Base-by-base conservation (phyloP, 1,140 invertebrate genomes). In the Euwallacea similis region DNA sequence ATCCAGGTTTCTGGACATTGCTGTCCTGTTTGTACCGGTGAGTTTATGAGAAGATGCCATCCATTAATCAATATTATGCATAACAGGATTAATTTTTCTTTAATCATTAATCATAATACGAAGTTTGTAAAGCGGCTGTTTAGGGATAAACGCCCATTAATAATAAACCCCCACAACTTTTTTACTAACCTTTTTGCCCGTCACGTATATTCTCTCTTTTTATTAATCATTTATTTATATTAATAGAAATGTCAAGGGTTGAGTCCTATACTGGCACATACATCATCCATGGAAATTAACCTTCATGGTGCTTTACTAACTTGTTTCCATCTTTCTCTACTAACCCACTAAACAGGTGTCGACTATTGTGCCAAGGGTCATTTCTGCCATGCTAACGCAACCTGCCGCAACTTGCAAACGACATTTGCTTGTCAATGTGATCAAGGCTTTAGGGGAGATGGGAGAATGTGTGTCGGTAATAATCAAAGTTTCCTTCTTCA, bases 21-120 rank as follows among this genome's bases (percentile, higher is more conserved):
- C 82, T 97, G 94, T 84, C 93, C 93, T 82, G 93, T 94, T 79
- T 97, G 94, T 83, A 90, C 89, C 85, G 93, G 93, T 95, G 86
- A 58, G 21, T 15, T 56, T 15, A 50, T 50, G 13, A 1, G 1
- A 33, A 33, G 21, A 33, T 33, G 21, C 21, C 21, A 2, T 33
- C 21, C 21, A 4, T 4, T 33, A 33, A 33, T 33, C 21, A 33
- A 33, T 33, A 33, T 33, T 33, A 4, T 33, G 4, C 4, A 33
- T 33, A 33, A 33, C 21, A 33, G 4, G 21, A 33, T 33, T 33
- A 33, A 33, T 33, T 33, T 33, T 33, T 33, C 21, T 33, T 33
- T 33, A 33, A 33, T 33, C 21, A 33, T 33, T 33, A 33, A 33
- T 33, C 21, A 33, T 33, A 33, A 33, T 33, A 33, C 21, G 21